Evolutionary conservation across 2,888 invertebrate species (phyloP).

Genomic region (Pristionchus mayeri): DNA sequence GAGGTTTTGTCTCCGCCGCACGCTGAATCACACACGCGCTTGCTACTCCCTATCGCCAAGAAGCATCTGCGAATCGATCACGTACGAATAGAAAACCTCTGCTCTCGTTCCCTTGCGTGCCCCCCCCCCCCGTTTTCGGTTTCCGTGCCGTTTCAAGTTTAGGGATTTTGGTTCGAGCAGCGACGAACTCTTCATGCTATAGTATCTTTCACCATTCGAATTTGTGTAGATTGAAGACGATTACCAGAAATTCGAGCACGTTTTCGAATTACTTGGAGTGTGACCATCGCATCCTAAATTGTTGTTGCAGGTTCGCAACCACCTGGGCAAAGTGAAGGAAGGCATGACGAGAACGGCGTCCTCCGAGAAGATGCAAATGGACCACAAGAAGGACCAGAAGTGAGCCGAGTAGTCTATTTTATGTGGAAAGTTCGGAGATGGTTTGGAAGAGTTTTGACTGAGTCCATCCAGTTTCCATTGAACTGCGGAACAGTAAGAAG

Average conservation of each 20-base stretch:
- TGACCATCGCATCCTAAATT: neutral
- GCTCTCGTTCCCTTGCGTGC: neutral
- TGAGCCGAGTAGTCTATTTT: no score
- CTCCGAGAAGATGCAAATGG: constrained; percentile 66
- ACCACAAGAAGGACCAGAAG: constrained; percentile 74
- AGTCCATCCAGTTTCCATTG: no score
- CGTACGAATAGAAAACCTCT: constrained; percentile 19
- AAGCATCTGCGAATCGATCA: constrained; percentile 34
- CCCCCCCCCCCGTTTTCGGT: neutral
- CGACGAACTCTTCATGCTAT: no score
- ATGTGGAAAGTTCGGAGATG: neutral
- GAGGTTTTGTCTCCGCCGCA: neutral
- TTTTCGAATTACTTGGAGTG: no score
- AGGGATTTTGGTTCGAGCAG: no score
- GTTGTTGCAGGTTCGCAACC: constrained; percentile 77
- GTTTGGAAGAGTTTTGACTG: no score
- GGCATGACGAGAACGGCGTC: constrained; percentile 67
- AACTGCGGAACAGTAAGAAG: no score
- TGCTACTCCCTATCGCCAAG: neutral
- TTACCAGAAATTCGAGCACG: no score
- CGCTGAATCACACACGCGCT: constrained; percentile 1
- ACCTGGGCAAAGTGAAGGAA: constrained; percentile 87
- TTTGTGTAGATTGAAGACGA: no score
- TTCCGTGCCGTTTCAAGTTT: neutral
- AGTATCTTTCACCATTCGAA: no score